Evolutionary conservation across 1,140 invertebrate species (phyloP).

Genomic region (Papilio aristodemus): DNA sequence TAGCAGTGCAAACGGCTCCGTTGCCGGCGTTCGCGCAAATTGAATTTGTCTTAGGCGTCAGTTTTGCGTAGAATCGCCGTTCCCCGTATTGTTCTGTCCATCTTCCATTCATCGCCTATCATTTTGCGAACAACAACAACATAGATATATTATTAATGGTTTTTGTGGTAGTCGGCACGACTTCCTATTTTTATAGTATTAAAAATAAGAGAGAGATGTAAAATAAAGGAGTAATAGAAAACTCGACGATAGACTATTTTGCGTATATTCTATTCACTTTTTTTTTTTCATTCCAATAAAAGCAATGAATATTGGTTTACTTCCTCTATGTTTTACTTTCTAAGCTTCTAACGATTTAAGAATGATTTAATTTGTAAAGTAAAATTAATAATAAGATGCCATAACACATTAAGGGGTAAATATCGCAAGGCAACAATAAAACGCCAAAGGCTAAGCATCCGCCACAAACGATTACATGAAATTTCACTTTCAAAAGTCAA

Average conservation of each 20-base stretch:
- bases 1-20: constrained; percentile 71
- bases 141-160: too few relatives aligned
- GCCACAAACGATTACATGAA: constrained; percentile 11
- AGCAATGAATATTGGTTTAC: too few relatives aligned
- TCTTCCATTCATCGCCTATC: constrained; percentile 18
- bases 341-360: too few relatives aligned
- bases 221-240: too few relatives aligned
- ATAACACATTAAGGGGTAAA: neutral
- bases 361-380: too few relatives aligned
- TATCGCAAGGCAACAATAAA: neutral
- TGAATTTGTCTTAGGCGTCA: constrained; percentile 68
- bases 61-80: constrained; percentile 40
- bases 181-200: too few relatives aligned
- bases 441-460: constrained; percentile 6
- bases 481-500: constrained; percentile 42
- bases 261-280: too few relatives aligned
- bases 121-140: neutral
- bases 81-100: constrained; percentile 33
- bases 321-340: too few relatives aligned
- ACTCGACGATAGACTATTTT: too few relatives aligned
- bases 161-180: too few relatives aligned
- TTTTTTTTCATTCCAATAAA: too few relatives aligned
- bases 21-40: constrained; percentile 69
- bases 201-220: too few relatives aligned
- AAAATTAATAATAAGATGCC: neutral